Evolutionary conservation across 2,797 vertebrate genomes (phyloP).

Genomic region (Bovichtus variegatus): DNA sequence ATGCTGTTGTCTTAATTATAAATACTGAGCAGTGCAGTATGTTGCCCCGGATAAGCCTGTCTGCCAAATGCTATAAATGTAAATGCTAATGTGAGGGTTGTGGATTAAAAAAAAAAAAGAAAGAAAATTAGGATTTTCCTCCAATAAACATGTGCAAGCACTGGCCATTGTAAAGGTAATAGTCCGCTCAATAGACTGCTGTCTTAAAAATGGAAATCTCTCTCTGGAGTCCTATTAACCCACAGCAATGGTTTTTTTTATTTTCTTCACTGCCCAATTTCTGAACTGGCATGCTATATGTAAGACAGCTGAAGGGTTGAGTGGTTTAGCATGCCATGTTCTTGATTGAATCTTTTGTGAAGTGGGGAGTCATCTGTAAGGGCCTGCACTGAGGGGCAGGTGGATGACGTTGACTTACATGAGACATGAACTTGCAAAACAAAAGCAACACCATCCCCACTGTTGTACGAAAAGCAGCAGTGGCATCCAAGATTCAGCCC

Average conservation of each 20-base stretch:
- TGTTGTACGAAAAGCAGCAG: constrained; percentile 38
- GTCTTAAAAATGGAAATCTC: constrained; percentile 31
- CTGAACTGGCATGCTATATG: constrained; percentile 24
- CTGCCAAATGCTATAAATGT: constrained; percentile 35
- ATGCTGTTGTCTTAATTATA: constrained; percentile 44
- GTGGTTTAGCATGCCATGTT: constrained; percentile 32
- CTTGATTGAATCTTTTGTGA: constrained; percentile 39
- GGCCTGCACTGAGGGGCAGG: constrained; percentile 29
- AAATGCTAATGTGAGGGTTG: constrained; percentile 18
- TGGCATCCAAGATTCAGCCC: constrained; percentile 49
- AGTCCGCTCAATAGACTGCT: background rate
- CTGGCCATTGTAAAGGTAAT: constrained; percentile 14
- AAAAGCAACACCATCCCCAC: constrained; percentile 46
- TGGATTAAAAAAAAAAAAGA: constrained; percentile 13
- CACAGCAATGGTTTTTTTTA: constrained; percentile 8
- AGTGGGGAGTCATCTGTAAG: constrained; percentile 41
- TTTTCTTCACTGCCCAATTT: constrained; percentile 7
- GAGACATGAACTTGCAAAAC: constrained; percentile 66
- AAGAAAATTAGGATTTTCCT: constrained; percentile 18
- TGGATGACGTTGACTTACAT: constrained; percentile 63
- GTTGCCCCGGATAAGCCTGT: constrained; percentile 2
- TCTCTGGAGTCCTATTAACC: constrained; percentile 36
- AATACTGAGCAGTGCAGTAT: constrained; percentile 24
- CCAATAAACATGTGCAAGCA: constrained; percentile 10
- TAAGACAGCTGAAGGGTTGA: constrained; percentile 27